A percentile compares a stretch with the other conserved stretches of the same genome.
Conservation (phyloP, 1,140 invertebrate species). For the Lepidotrigona ventralis region DNA sequence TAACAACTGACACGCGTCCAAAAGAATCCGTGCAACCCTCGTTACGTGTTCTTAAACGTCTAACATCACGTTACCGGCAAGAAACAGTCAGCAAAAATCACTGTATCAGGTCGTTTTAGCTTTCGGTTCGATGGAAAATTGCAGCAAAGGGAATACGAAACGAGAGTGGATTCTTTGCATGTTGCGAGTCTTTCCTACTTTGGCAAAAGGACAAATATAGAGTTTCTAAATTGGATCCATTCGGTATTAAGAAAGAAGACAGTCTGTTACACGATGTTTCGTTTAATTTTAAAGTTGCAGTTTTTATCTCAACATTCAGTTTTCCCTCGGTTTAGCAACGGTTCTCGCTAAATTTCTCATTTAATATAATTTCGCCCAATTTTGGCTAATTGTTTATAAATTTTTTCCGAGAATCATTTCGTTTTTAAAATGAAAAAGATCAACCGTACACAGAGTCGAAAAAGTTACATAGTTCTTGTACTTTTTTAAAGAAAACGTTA, state of each 20-base stretch:
- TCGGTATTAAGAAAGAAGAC: background rate
- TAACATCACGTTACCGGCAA: slow-evolving; percentile 19
- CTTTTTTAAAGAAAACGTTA: no score
- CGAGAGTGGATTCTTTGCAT: background rate
- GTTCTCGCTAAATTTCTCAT: no score
- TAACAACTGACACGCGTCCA: slow-evolving; percentile 50
- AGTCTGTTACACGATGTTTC: background rate
- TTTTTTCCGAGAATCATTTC: no score
- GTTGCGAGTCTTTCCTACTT: background rate
- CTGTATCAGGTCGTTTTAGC: background rate
- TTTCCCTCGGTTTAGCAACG: no score
- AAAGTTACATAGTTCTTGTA: no score
- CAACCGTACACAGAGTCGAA: no score
- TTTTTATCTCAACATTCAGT: background rate
- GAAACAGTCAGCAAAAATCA: background rate
- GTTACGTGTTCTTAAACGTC: slow-evolving; percentile 9
- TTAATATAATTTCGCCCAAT: no score
- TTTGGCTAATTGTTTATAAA: no score
- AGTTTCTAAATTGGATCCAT: slow-evolving; percentile 10
- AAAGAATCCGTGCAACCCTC: slow-evolving; percentile 56
- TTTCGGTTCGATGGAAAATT: slow-evolving; percentile 5
- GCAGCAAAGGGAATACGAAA: slow-evolving; percentile 8
- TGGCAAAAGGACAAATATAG: background rate
- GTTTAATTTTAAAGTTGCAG: background rate
- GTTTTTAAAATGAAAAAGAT: no score